Evolutionary conservation across 2,888 invertebrate genomes (phyloP).

Genomic region (Eupithecia centaureata): DNA sequence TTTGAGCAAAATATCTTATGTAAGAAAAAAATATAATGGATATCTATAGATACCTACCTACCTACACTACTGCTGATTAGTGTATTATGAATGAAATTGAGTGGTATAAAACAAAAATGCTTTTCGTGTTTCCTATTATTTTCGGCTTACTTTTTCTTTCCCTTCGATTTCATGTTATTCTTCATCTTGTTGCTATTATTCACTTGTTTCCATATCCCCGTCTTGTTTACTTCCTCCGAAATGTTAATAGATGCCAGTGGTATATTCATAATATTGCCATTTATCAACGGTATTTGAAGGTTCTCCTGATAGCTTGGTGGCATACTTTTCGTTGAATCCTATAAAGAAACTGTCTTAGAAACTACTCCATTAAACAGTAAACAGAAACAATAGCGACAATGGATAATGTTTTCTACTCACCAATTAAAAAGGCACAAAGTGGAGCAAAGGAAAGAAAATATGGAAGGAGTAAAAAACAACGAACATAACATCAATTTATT

Average conservation of each 20-base stretch:
- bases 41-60: too few relatives aligned
- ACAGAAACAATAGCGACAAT: slow-evolving; percentile 30
- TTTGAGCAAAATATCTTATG: too few relatives aligned
- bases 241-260: slow-evolving; percentile 94
- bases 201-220: slow-evolving; percentile 97
- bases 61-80: too few relatives aligned
- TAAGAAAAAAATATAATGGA: too few relatives aligned
- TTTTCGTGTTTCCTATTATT: too few relatives aligned
- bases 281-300: slow-evolving; percentile 93
- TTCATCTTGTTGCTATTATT: slow-evolving; percentile 87
- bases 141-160: slow-evolving; percentile 47
- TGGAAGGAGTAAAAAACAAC: slow-evolving; percentile 41
- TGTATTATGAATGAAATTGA: too few relatives aligned
- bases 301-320: slow-evolving; percentile 85
- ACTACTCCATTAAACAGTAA: slow-evolving; percentile 44
- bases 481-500: slow-evolving; percentile 67
- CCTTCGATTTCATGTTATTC: slow-evolving; percentile 63
- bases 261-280: slow-evolving; percentile 95
- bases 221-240: slow-evolving; percentile 96
- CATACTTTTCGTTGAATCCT: slow-evolving; percentile 78
- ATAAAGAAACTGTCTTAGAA: slow-evolving; percentile 58
- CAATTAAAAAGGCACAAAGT: slow-evolving; percentile 47
- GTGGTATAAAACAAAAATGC: too few relatives aligned
- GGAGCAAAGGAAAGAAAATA: slow-evolving; percentile 50
- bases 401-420: slow-evolving; percentile 49